Conservation (phyloP, 23 tunicate genomes). For the Clavelina lepadiformis region DNA sequence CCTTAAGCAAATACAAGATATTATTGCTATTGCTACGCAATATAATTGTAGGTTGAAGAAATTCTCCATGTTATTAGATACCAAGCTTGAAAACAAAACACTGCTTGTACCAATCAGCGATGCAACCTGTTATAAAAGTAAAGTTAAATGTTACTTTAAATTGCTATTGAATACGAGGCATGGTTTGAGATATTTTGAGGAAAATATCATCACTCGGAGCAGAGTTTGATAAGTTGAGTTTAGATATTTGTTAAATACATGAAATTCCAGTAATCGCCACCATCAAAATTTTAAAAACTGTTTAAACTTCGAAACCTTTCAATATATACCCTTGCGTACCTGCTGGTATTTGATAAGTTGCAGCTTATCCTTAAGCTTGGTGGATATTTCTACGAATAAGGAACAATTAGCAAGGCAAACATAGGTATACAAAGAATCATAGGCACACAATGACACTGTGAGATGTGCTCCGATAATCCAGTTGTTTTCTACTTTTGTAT, state of each 20-base stretch:
- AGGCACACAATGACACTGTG: constrained; percentile 65
- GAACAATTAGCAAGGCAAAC: constrained; percentile 90
- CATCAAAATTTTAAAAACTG: too few relatives aligned
- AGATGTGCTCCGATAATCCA: constrained; percentile 78
- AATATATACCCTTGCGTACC: too few relatives aligned
- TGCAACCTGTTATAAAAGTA: too few relatives aligned
- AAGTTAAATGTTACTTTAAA: too few relatives aligned
- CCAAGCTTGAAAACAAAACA: constrained; percentile 69
- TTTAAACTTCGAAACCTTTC: too few relatives aligned
- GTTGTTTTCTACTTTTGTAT: constrained; percentile 17
- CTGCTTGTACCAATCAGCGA: constrained; percentile 67
- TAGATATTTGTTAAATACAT: too few relatives aligned
- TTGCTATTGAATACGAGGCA: too few relatives aligned
- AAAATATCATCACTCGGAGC: too few relatives aligned
- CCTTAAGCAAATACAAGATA: constrained; percentile 74
- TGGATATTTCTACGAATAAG: constrained; percentile 80
- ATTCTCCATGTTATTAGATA: constrained; percentile 69
- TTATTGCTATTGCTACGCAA: constrained; percentile 56
- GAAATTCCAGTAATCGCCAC: too few relatives aligned
- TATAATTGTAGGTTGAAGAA: constrained; percentile 58
- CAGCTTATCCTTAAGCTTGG: constrained; percentile 54
- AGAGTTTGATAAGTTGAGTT: too few relatives aligned
- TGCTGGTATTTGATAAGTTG: constrained; percentile 74
- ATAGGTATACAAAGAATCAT: constrained; percentile 75
- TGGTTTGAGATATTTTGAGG: too few relatives aligned